phyloP scores from a whole-genome alignment of 2,888 invertebrate species.

The Dione juno region DNA sequence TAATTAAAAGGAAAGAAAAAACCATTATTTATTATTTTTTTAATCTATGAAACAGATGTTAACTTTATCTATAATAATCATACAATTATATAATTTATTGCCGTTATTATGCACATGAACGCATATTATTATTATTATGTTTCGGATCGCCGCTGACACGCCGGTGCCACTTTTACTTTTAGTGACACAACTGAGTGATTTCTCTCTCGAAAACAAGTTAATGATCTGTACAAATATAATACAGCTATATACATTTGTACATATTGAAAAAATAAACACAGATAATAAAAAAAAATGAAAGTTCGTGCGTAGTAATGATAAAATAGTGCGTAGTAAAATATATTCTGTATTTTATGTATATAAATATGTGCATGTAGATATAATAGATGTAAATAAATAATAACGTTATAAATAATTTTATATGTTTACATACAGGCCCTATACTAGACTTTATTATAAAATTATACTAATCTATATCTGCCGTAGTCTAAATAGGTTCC shows the following conservation, averaged over 20 bases:
- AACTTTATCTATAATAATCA: slow-evolving; percentile 6
- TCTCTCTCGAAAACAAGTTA: slow-evolving; percentile 59
- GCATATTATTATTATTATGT: slow-evolving; percentile 48
- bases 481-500: too few relatives aligned
- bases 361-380: not conserved
- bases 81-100: slow-evolving; percentile 42
- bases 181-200: slow-evolving; percentile 65
- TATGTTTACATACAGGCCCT: too few relatives aligned
- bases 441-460: too few relatives aligned
- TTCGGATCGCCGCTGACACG: slow-evolving; percentile 51
- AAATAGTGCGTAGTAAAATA: too few relatives aligned
- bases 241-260: slow-evolving; percentile 23
- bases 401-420: too few relatives aligned
- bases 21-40: too few relatives aligned
- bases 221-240: slow-evolving; percentile 39
- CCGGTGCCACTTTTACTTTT: slow-evolving; percentile 71
- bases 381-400: too few relatives aligned
- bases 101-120: slow-evolving; percentile 47
- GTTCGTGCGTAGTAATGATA: not conserved
- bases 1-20: not conserved
- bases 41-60: slow-evolving; percentile 19
- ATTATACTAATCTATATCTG: too few relatives aligned
- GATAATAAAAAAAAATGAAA: not conserved
- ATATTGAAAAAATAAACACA: slow-evolving; percentile 16
- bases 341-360: not conserved